Percentiles rank a stretch among this genome's conserved stretches.
Evolutionary conservation across 1,140 invertebrate genomes (phyloP).

Genomic region (Cydia pomonella): DNA sequence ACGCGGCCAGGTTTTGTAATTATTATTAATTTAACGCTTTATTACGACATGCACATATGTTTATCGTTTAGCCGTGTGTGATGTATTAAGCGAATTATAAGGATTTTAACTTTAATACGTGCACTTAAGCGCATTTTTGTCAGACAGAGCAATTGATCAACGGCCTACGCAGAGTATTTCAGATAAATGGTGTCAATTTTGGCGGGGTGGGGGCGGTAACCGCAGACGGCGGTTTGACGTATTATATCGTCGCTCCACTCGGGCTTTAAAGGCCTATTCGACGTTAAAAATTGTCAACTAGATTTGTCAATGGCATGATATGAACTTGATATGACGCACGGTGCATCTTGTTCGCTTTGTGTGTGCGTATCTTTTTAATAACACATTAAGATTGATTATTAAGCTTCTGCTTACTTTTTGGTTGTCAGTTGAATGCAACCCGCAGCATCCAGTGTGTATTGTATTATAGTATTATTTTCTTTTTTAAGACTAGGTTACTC

Average conservation of each 20-base stretch:
- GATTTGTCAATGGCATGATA: not conserved
- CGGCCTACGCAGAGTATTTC: not conserved
- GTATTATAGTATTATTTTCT: too few species aligned
- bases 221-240: conserved; percentile 67
- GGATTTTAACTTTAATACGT: not conserved
- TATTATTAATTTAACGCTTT: too few species aligned
- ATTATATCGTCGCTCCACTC: conserved; percentile 64
- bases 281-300: not conserved
- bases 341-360: not conserved
- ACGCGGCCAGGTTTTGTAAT: too few species aligned
- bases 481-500: too few species aligned
- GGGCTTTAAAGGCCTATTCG: conserved; percentile 47
- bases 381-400: too few species aligned
- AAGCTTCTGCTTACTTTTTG: too few species aligned
- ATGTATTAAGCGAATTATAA: not conserved
- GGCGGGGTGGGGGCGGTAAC: conserved; percentile 49
- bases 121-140: conserved; percentile 24
- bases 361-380: too few species aligned
- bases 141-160: conserved; percentile 9
- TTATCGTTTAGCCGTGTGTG: not conserved
- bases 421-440: too few species aligned
- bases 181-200: conserved; percentile 59
- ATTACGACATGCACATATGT: not conserved
- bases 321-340: not conserved
- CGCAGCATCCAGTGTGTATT: too few species aligned